Evolutionary conservation across 2,888 invertebrate genomes (phyloP), one percentile per base, ranked within the genome.

Genomic region (Chymomyza caudatula): DNA sequence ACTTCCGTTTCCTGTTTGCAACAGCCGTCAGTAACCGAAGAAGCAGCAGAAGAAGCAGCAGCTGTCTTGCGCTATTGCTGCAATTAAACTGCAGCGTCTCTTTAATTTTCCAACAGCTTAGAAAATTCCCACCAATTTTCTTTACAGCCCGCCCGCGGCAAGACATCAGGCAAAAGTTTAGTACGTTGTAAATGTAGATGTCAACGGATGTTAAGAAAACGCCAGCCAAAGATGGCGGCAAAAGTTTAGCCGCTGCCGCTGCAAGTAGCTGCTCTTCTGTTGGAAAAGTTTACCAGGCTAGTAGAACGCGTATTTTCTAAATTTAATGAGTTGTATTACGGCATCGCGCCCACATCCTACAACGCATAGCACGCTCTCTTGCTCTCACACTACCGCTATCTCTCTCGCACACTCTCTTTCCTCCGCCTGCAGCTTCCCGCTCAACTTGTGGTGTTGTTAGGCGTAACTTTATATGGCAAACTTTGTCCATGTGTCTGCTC

Each of bases 291-390:
- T 17, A 13, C 20, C 51, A 37, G 20, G 67, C 76, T 72, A 74
- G 76, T 73, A 79, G 77, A 15, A 49, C 49, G 29, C 29, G 23
- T 77, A 77, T 82, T 83, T 83, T 83, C 82, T 79, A 79, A 82
- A 82, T 82, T 82, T 82, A 82, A 82, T 82, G 82, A 82, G 78
- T 82, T 83, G 78, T 80, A 80, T 78, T 82, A 83, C 79, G 73
- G 61, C 69, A 37, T 37, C 37, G 4, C n/a, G 29, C 15, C 5
- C 23, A 37, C 43, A 23, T 6, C 49, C 56, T 19, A 54, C 29
- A 43, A 13, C 60, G 63, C 47, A 47, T 19, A 47, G 47, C 15
- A 15, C 13, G 17, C 3, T 13, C 60, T 65, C 54, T 43, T 65
- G n/a, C n/a, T n/a, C n/a, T n/a, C n/a, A n/a, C n/a, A n/a, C n/a